Base-by-base conservation (phyloP, 1,140 invertebrate genomes). In the Drosophila bifasciata region DNA sequence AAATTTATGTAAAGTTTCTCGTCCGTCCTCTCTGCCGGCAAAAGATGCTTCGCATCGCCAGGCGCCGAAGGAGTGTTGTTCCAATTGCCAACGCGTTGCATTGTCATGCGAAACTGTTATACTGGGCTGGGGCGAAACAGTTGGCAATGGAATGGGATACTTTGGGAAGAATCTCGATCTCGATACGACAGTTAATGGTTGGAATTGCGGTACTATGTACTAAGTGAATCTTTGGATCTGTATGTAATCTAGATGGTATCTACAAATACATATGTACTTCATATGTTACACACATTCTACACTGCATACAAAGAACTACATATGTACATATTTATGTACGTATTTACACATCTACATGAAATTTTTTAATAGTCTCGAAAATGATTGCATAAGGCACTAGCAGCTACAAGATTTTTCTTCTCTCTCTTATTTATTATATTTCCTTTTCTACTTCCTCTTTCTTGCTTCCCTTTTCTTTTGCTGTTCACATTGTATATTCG, bases 1-100 rank as follows among this genome's bases (percentile, higher is more conserved):
- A 32, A 72, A 86, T 84, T 73, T 80, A 80, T 80, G 76, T 76
- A 64, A 85, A 84, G 69, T 68, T 73, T 46, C 71, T 55, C 84
- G 68, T 46, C n/a, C 28, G 51, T 61, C 55, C 19, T n/a, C 9
- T 32, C 8, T 2, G 28, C 28, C 3, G 25, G 25, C 8, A 9
- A 7, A 28, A 28, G 25, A 28, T 28, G 28, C 28, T 9, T 36
- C 32, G 9, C 32, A 13, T 36, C 11, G 8, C 28, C 8, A 28
- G 28, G 28, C 32, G 28, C 32, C 19, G 36, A 8, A 23, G n/a
- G 32, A 41, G 36, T 46, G 17, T 50, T 58, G 60, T 75, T 75
- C 15, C 68, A 72, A 16, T 59, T 72, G 17, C 46, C 60, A 64
- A 52, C 16, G 8, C 52, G 58, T 71, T 66, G 36, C 61, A 51